Conservation (phyloP, 2,113 vertebrate genomes). For the Leucopternis melanops region DNA sequence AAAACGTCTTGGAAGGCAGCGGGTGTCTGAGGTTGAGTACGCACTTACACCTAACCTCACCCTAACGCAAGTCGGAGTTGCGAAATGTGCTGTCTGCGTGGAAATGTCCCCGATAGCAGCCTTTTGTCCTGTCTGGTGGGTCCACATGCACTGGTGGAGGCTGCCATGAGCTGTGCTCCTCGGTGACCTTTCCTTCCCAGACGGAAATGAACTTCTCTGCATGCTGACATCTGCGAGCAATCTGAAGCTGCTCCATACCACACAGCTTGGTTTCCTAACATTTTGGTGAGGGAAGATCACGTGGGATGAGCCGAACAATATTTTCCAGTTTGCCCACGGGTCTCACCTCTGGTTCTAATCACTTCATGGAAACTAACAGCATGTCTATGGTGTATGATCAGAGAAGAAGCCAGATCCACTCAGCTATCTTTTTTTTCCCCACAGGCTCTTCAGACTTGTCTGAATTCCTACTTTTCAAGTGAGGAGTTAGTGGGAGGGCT, state of each 20-base stretch:
- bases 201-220: slow-evolving; percentile 20
- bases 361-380: neutral
- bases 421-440: neutral
- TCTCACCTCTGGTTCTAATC: slow-evolving; percentile 28
- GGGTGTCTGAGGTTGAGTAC: neutral
- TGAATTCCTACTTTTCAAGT: neutral
- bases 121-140: neutral
- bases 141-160: neutral
- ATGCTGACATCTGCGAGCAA: slow-evolving; percentile 54
- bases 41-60: neutral
- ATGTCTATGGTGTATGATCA: neutral
- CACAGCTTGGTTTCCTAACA: neutral
- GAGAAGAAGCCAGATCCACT: neutral
- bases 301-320: neutral
- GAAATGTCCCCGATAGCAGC: neutral
- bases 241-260: neutral
- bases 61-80: neutral
- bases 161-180: slow-evolving; percentile 1
- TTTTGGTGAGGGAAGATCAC: neutral
- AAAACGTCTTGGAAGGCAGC: neutral
- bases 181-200: neutral
- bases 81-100: neutral
- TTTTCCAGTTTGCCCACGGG: neutral
- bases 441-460: neutral
- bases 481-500: neutral